Evolutionary conservation across 2,888 invertebrate species (phyloP), one percentile per base, ranked within the genome.

Genomic region (Lomographa bimaculata): DNA sequence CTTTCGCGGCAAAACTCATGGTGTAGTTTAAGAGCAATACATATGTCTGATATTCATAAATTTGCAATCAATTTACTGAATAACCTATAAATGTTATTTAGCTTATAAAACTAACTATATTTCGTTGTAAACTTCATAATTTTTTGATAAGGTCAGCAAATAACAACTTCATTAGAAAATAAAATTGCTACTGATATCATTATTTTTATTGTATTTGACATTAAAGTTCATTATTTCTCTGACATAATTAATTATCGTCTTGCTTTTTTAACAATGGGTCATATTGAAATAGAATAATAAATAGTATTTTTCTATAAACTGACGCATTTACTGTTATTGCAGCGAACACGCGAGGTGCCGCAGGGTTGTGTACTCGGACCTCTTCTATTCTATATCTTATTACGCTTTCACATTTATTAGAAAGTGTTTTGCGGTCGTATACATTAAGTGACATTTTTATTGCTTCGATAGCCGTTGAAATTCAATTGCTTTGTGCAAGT

Each of bases 341-440:
- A 40, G 34, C 34, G 43, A 48, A 46, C 66, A 66, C 64, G 69
- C 66, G 53, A 66, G 49, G 52, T 64, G 49, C 49, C 54, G 32
- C 59, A 59, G 20, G 66, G 59, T 18, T 12, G 48, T 43, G 16
- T 38, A 19, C 20, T 59, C 23, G 58, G 55, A 20, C 61, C 61
- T 29, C 43, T 48, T 44, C 34, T 47, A 55, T 59, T n/a, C n/a
- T n/a, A n/a, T n/a, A n/a, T n/a, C n/a, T n/a, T n/a, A n/a, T n/a
- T n/a, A n/a, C n/a, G n/a, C n/a, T n/a, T 64, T 52, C 42, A 3
- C 3, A 4, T 33, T 33, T 9, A 57, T 59, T 58, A 60, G 62
- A 64, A 56, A 61, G 58, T 46, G 28, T 12, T 17, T 5, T 9
- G 26, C 2, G 4, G 8, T 42, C 33, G 48, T 51, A 44, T 53